phyloP scores from a whole-genome alignment of 1,140 invertebrate species.

The Bombus consobrinus region DNA sequence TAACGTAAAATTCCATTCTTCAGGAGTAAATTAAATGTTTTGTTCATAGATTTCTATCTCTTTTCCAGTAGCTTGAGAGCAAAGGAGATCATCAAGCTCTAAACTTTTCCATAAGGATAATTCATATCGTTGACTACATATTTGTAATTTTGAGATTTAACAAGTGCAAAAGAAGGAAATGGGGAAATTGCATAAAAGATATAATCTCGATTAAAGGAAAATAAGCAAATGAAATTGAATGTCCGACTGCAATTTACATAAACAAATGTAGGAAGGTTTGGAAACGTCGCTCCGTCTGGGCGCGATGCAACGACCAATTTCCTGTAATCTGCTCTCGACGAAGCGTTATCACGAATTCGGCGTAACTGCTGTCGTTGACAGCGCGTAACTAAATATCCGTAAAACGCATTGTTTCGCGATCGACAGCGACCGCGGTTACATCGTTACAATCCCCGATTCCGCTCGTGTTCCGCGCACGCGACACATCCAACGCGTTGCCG shows the following conservation, averaged over 20 bases:
- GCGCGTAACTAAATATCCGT: constrained; percentile 38
- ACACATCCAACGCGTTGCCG: not conserved
- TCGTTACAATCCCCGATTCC: constrained; percentile 12
- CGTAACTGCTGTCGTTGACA: constrained; percentile 34
- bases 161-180: too few species aligned
- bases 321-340: constrained; percentile 31
- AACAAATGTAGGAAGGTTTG: not conserved
- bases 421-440: constrained; percentile 39
- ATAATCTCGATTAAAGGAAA: too few species aligned
- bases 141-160: too few species aligned
- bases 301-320: constrained; percentile 23
- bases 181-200: too few species aligned
- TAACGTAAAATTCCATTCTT: too few species aligned
- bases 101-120: too few species aligned
- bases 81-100: too few species aligned
- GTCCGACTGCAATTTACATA: not conserved
- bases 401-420: constrained; percentile 45
- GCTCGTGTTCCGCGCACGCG: not conserved
- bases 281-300: not conserved
- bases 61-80: too few species aligned
- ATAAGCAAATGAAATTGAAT: too few species aligned
- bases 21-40: accelerated
- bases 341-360: constrained; percentile 30
- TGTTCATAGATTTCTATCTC: too few species aligned
- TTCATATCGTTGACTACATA: too few species aligned